Evolutionary conservation across 2,797 vertebrate species (phyloP).

Genomic region (Tokudaia muenninki): DNA sequence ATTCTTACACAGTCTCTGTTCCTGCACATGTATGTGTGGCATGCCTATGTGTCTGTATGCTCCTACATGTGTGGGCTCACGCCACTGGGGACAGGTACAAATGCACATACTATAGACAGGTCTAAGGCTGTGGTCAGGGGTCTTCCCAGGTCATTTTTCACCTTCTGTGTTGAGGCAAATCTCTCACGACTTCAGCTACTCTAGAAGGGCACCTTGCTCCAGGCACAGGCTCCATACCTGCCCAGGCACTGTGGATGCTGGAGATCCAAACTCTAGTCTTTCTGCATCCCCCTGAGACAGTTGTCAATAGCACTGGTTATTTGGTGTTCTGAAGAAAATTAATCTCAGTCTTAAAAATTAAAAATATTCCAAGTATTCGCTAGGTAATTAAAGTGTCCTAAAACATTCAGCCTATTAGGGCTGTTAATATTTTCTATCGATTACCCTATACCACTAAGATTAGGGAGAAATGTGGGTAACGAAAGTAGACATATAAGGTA

Average conservation of each 20-base stretch:
- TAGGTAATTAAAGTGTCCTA: slow-evolving; percentile 26
- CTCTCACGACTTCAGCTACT: neutral
- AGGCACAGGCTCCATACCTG: too few relatives aligned
- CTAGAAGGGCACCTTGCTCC: neutral
- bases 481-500: neutral
- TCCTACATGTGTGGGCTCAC: neutral
- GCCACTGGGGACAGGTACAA: neutral
- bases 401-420: neutral
- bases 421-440: slow-evolving; percentile 31
- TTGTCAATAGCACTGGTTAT: slow-evolving; percentile 24
- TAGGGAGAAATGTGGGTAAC: neutral
- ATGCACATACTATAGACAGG: neutral
- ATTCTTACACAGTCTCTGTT: neutral
- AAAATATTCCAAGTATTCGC: slow-evolving; percentile 32
- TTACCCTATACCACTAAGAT: neutral
- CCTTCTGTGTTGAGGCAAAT: neutral
- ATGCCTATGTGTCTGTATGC: too few relatives aligned
- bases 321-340: slow-evolving; percentile 57
- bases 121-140: neutral
- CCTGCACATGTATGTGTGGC: neutral
- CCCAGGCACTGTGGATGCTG: neutral
- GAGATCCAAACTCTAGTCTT: neutral
- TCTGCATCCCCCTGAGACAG: neutral
- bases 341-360: slow-evolving; percentile 25
- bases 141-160: neutral